Evolutionary conservation across 2,113 vertebrate species (phyloP).

Genomic region (Zosterops pallidus): DNA sequence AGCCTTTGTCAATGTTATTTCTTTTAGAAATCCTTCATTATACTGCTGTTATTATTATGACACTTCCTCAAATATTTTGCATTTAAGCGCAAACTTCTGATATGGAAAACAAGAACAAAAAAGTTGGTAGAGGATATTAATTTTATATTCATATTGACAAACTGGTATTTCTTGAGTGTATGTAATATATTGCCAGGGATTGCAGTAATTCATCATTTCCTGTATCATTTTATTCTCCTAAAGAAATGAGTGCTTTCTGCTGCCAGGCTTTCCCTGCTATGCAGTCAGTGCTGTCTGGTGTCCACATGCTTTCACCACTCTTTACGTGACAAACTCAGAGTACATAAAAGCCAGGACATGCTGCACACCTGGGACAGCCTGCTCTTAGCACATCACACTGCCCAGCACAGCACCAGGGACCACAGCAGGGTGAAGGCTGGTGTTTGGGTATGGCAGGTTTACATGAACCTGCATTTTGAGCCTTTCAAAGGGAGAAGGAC

Average conservation of each 20-base stretch:
- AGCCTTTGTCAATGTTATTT: background rate
- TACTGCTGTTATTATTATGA: background rate
- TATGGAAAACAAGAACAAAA: background rate
- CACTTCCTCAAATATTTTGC: background rate
- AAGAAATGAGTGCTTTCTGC: background rate
- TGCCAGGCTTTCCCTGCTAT: background rate
- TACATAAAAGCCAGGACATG: fast-evolving
- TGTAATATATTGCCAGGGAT: background rate
- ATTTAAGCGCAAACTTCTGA: background rate
- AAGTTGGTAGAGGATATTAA: background rate
- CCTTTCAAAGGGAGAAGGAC: background rate
- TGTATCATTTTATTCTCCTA: background rate
- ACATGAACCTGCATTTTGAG: fast-evolving
- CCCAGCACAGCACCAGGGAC: background rate
- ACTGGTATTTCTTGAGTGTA: background rate
- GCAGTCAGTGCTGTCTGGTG: background rate
- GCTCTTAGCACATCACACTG: background rate
- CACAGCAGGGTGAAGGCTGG: background rate
- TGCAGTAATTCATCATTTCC: background rate
- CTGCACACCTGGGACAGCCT: background rate
- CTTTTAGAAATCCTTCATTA: background rate
- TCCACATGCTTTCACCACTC: background rate
- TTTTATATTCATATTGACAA: background rate
- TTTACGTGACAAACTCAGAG: fast-evolving
- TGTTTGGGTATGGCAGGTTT: background rate